Conservation (phyloP, 2,888 invertebrate species). For the Diaphora mendica region DNA sequence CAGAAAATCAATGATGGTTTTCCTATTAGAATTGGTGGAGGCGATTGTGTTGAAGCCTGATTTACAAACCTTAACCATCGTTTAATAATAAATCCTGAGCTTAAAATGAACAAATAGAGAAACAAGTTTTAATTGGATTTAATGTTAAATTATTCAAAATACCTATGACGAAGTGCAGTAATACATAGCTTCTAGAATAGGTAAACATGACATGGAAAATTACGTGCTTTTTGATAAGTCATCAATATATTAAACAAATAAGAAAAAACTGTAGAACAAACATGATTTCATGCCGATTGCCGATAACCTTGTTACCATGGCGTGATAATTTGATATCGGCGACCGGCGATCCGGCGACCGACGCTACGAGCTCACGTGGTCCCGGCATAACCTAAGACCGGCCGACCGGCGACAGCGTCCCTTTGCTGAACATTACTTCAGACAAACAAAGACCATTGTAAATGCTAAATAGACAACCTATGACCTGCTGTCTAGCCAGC, state of each 20-base stretch:
- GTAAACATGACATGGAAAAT: slow-evolving; percentile 9
- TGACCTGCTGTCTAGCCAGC: slow-evolving; percentile 27
- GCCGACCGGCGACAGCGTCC: slow-evolving; percentile 11
- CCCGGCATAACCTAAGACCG: slow-evolving; percentile 43
- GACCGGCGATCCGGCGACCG: background rate
- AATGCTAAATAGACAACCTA: slow-evolving; percentile 33
- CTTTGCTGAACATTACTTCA: background rate
- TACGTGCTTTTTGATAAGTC: background rate
- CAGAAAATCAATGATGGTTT: too few relatives aligned
- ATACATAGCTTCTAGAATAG: too few relatives aligned
- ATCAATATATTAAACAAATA: background rate
- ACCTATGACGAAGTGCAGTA: too few relatives aligned
- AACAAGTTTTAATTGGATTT: too few relatives aligned
- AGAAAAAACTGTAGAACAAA: slow-evolving; percentile 21
- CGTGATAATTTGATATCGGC: slow-evolving; percentile 30
- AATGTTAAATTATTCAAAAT: too few relatives aligned
- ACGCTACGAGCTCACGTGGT: slow-evolving; percentile 44
- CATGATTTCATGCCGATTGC: slow-evolving; percentile 33
- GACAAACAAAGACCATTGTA: slow-evolving; percentile 18
- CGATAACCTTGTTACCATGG: slow-evolving; percentile 38
- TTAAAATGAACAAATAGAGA: too few relatives aligned
- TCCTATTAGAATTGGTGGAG: too few relatives aligned
- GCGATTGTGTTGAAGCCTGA: too few relatives aligned
- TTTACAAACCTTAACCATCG: too few relatives aligned
- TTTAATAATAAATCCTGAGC: too few relatives aligned